Conservation (phyloP, 2,113 vertebrate genomes). For the Cryptoleucopteryx plumbea region DNA sequence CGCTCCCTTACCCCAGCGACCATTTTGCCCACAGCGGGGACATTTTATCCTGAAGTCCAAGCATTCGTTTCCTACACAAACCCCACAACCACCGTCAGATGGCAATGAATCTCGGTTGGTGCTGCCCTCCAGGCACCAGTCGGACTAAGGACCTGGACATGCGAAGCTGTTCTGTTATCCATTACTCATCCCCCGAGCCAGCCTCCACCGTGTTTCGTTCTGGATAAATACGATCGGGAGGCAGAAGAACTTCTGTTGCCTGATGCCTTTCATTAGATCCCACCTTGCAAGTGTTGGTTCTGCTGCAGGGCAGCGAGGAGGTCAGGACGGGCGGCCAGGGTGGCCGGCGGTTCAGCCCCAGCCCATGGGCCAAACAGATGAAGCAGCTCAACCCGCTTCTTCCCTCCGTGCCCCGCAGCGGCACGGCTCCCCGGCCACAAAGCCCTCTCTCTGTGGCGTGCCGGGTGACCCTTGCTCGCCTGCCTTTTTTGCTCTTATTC, state of each 20-base stretch:
- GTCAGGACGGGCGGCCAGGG: background rate
- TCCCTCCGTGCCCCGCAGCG: background rate
- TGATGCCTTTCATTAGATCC: conserved; percentile 42
- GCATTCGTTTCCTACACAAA: background rate
- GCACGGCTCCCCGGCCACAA: background rate
- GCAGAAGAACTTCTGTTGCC: background rate
- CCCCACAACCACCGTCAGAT: background rate
- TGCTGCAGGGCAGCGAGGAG: background rate
- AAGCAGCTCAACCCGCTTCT: background rate
- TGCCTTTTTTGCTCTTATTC: conserved; percentile 27
- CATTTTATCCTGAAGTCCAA: background rate
- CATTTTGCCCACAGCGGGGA: background rate
- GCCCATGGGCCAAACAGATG: conserved; percentile 39
- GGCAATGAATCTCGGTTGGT: background rate
- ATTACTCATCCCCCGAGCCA: background rate
- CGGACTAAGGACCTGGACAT: background rate
- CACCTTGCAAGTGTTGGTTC: background rate
- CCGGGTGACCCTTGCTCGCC: conserved; percentile 35
- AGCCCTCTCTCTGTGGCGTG: background rate
- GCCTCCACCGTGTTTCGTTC: background rate
- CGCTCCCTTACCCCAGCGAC: background rate
- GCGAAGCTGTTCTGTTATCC: conserved; percentile 5
- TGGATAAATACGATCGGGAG: background rate
- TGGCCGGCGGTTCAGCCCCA: background rate
- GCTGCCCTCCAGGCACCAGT: background rate